Evolutionary conservation across 1,140 invertebrate genomes (phyloP).

Genomic region (Atta cephalotes): DNA sequence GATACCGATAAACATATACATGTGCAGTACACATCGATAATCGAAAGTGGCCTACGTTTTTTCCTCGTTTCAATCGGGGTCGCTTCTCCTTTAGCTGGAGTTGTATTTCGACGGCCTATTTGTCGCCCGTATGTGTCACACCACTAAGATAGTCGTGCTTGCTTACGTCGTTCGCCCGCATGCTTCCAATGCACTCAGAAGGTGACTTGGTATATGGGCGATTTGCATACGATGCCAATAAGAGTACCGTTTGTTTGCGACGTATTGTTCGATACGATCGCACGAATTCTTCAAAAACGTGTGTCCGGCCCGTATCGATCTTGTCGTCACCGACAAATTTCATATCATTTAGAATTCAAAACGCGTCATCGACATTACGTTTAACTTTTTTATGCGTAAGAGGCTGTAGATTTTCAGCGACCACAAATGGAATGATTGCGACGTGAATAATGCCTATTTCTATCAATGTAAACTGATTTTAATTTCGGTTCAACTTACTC

Average conservation of each 20-base stretch:
- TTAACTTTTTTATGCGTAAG: not conserved
- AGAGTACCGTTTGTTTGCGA: constrained; percentile 67
- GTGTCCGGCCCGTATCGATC: constrained; percentile 51
- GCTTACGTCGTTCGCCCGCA: constrained; percentile 81
- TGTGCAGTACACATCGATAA: constrained; percentile 15
- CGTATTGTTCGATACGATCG: not conserved
- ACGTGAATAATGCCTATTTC: not conserved
- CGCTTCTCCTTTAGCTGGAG: constrained; percentile 70
- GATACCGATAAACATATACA: constrained; percentile 6
- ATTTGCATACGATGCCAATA: constrained; percentile 82
- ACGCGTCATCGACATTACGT: constrained; percentile 19
- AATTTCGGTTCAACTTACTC: no score
- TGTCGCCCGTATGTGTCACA: constrained; percentile 83
- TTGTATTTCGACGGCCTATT: constrained; percentile 84
- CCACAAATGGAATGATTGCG: not conserved
- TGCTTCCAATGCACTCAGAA: constrained; percentile 80
- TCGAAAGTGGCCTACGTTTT: constrained; percentile 51
- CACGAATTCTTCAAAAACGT: constrained; percentile 32
- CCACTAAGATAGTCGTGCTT: constrained; percentile 81
- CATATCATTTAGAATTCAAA: constrained; percentile 35
- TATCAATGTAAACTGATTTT: no score
- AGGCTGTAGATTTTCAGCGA: not conserved
- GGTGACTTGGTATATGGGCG: constrained; percentile 84
- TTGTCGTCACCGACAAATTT: constrained; percentile 1
- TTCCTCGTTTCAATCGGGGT: constrained; percentile 68